Base-by-base conservation (phyloP, 2,113 vertebrate genomes). In the Enhydra lutris region DNA sequence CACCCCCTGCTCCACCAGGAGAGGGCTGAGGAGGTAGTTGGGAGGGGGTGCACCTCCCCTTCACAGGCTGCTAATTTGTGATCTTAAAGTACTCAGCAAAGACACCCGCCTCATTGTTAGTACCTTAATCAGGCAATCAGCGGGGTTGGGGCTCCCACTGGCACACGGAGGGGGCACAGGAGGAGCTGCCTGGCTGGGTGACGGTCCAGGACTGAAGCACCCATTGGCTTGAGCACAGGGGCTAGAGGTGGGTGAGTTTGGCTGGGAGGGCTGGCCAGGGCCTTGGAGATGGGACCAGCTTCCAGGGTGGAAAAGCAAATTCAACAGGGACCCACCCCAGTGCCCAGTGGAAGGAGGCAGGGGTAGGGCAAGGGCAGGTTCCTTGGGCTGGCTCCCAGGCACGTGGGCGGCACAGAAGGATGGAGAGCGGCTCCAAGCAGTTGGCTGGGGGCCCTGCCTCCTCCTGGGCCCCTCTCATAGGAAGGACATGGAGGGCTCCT, bases 121-220 rank as follows among this genome's bases (percentile, higher is more conserved):
- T 71, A 79, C 92, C 71, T 94, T 96, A 85, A 95, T 88, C 92
- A 96, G 96, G 95, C 74, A 92, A 84, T 97, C 95, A 94, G 79
- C 0, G 3, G 2, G 95, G 94, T 42, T 4, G 1, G 88, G 47
- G 74, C 63, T 96, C 94, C 95, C 96, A 50, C 42, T 57, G 79
- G 88, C 89, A 24, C 91, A 10, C 4, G 61, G 63, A 92, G 29
- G 52, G 73, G 55, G 63, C n/a, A 26, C n/a, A 36, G n/a, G 39
- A 97, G 91, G 59, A 93, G 55, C 57, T 14, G 0, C 78, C 15
- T 1, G 4, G 65, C 71, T 65, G 23, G 36, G 57, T 74, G 67
- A 34, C 6, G 4, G 3, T 82, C 61, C 26, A 23, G 69, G 47
- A 59, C 74, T 26, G 17, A 29, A 26, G 45, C 50, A 78, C 69